Base-by-base conservation (phyloP, 2,113 vertebrate genomes). In the Chaetura pelagica region DNA sequence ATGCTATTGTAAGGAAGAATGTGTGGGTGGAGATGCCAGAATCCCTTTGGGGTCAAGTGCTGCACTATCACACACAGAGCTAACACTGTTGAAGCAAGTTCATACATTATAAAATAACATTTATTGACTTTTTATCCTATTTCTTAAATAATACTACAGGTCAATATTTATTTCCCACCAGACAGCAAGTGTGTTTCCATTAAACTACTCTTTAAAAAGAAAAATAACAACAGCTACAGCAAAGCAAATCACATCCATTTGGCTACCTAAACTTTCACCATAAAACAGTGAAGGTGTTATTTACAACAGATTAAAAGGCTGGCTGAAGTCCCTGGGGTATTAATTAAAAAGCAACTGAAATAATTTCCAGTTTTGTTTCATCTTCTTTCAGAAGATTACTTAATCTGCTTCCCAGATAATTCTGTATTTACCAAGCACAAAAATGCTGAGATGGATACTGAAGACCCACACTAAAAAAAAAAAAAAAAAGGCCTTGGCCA, bases 11-110 rank as follows among this genome's bases (percentile, higher is more conserved):
- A 75, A 67, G 87, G 77, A 59, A 84, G 73, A 46, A 38, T 10
- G 63, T 42, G 86, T 78, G 80, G 91, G 85, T 78, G 64, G 68
- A 81, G 69, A 57, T 74, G 51, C 42, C 29, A 58, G 64, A 57
- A 68, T 80, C 38, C 76, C 73, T 86, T 85, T 78, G 74, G 77
- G 73, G 81, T 94, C 92, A 64, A n/a, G n/a, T 74, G 61, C 84
- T 68, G 55, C 58, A 38, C 63, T 58, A 19, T 21, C 85, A 54
- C 71, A 42, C 32, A 24, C 2, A 55, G 55, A 90, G 71, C 73
- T 54, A 83, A 46, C 19, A 21, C 23, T 55, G 35, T 2, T 12
- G 3, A 87, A 91, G 57, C 54, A 64, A 72, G 32, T 8, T 42
- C 46, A 67, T 66, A 72, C 38, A 63, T 30, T 7, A 66, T 12